These are phyloP conservation scores for Bradynema listronoti DNA, from an alignment of 1,140 invertebrate species.

Conservation along the genomic window DNA sequence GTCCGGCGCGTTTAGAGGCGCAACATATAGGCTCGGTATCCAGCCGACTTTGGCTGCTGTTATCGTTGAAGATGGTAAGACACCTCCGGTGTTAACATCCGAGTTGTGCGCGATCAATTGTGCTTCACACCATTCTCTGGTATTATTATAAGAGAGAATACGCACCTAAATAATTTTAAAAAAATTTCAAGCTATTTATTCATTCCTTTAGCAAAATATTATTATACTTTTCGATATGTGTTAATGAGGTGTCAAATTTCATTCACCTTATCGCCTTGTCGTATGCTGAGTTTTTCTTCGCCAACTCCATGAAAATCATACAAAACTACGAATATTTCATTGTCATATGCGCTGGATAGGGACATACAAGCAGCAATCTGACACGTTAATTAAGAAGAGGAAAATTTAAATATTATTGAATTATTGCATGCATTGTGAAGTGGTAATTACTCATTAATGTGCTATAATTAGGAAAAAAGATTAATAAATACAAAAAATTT, in stretches of 20 bases:
- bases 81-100: not conserved
- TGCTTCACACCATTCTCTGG: conserved; percentile 98
- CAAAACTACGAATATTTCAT: conserved; percentile 74
- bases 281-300: conserved; percentile 91
- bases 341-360: not conserved
- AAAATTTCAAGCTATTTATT: conserved; percentile 61
- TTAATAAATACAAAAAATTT: too few species aligned
- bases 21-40: conserved; percentile 94
- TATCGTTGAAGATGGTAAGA: not conserved
- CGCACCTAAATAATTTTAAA: conserved; percentile 69
- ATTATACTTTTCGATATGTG: too few species aligned
- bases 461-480: too few species aligned
- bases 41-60: conserved; percentile 69
- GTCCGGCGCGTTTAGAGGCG: conserved; percentile 90
- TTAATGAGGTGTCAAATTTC: too few species aligned
- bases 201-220: too few species aligned
- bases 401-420: too few species aligned
- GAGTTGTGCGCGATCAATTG: conserved; percentile 64
- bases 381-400: too few species aligned
- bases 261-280: conserved; percentile 71
- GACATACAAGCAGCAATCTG: not conserved
- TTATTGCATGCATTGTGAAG: too few species aligned
- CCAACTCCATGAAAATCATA: conserved; percentile 93
- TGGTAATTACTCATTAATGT: too few species aligned
- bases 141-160: conserved; percentile 94